phyloP scores from a whole-genome alignment of 2,797 vertebrate species.

The Champsocephalus gunnari region DNA sequence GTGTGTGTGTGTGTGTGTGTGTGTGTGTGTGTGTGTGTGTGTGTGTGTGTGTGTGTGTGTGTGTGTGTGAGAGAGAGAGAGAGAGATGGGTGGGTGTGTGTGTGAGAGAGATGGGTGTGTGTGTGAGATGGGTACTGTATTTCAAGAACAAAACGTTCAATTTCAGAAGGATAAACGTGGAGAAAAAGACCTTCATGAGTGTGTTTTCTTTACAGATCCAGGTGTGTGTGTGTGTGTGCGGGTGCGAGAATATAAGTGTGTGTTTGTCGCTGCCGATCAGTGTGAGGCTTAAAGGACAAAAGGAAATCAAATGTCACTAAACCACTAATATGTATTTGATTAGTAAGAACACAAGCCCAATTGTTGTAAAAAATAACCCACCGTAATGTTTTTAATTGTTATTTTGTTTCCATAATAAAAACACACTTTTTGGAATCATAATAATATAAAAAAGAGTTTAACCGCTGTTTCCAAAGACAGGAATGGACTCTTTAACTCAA shows the following conservation, averaged over 20 bases:
- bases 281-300: not conserved
- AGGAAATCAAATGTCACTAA: not conserved
- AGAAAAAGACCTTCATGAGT: constrained; percentile 23
- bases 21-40: not conserved
- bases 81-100: too few species aligned
- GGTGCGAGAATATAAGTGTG: constrained; percentile 4
- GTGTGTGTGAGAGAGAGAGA: too few species aligned
- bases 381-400: not conserved
- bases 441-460: not conserved
- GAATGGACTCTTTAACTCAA: too few species aligned
- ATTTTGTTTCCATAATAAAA: not conserved
- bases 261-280: constrained; percentile 11
- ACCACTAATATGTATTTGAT: not conserved
- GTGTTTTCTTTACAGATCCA: constrained; percentile 45
- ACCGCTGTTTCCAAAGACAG: too few species aligned
- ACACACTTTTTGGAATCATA: not conserved
- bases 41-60: not conserved
- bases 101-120: not conserved
- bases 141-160: constrained; percentile 39
- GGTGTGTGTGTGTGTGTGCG: constrained; percentile 14
- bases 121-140: constrained; percentile 33
- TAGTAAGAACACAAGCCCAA: not conserved
- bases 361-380: not conserved
- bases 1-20: not conserved
- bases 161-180: constrained; percentile 26